Evolutionary conservation across 2,797 vertebrate species (phyloP).

Genomic region (Scomberomorus guttatus): DNA sequence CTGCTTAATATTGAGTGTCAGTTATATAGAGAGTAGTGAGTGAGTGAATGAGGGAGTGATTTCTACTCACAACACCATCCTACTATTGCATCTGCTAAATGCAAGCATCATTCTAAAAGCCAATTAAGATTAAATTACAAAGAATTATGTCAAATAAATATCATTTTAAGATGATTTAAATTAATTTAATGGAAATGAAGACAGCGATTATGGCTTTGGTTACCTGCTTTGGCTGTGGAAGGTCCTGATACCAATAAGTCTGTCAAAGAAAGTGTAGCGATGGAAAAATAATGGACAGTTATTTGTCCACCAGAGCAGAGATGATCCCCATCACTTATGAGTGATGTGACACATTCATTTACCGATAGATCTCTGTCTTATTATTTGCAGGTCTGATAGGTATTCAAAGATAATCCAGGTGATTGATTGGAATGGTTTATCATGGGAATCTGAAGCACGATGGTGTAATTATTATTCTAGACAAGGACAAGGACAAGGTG

Average conservation of each 20-base stretch:
- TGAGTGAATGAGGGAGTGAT: too few species aligned
- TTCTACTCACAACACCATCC: neutral
- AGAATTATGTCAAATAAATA: neutral
- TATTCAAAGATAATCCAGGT: constrained; percentile 49
- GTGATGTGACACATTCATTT: constrained; percentile 65
- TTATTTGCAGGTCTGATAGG: constrained; percentile 49
- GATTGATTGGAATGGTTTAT: constrained; percentile 58
- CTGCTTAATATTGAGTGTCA: too few species aligned
- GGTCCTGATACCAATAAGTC: constrained; percentile 7
- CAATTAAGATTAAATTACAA: constrained; percentile 4
- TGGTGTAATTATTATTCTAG: constrained; percentile 56
- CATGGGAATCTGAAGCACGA: constrained; percentile 12
- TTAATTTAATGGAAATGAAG: constrained; percentile 1
- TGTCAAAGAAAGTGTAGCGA: constrained; percentile 13
- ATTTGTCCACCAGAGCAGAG: constrained; percentile 40
- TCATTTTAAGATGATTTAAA: neutral
- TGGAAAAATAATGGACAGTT: constrained; percentile 34
- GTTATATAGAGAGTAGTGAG: too few species aligned
- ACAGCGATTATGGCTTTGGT: constrained; percentile 7
- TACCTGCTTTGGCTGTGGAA: constrained; percentile 23
- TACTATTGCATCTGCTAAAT: neutral
- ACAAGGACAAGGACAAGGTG: constrained; percentile 50
- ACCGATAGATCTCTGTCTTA: constrained; percentile 46
- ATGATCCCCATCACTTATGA: constrained; percentile 35
- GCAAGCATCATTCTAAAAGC: neutral